phyloP scores from a whole-genome alignment of 64 coral and sea anemone species.

The Platygyra sinensis region DNA sequence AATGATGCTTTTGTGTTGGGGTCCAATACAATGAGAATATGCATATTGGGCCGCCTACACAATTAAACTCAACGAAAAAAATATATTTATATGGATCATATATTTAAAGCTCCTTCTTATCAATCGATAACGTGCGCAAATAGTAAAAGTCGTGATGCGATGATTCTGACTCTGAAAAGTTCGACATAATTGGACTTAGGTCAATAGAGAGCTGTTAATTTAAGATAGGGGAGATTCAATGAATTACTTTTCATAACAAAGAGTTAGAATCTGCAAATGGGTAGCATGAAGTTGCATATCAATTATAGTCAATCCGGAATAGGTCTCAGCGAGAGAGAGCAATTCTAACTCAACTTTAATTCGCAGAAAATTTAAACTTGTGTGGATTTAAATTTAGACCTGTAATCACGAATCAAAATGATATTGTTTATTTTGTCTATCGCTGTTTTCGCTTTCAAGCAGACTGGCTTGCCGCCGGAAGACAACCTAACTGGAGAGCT shows the following conservation, averaged over 20 bases:
- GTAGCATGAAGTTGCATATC: not conserved
- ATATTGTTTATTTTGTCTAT: slow-evolving; percentile 5
- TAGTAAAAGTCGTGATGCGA: not conserved
- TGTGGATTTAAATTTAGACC: not conserved
- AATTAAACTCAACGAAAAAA: not conserved
- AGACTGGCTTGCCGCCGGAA: not conserved
- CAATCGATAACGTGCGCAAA: too few relatives aligned
- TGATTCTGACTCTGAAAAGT: not conserved
- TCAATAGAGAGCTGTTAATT: slow-evolving; percentile 1
- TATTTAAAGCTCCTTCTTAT: not conserved
- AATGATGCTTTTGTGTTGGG: not conserved
- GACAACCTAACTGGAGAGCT: not conserved
- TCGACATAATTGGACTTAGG: not conserved
- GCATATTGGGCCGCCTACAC: not conserved
- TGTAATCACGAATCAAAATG: not conserved
- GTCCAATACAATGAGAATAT: not conserved
- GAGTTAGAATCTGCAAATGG: not conserved
- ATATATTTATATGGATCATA: not conserved
- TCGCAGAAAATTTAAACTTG: not conserved
- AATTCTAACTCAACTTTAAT: not conserved
- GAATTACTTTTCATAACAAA: not conserved
- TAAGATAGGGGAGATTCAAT: not conserved
- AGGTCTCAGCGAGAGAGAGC: not conserved
- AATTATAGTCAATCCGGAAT: not conserved
- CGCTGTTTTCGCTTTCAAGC: not conserved